phyloP scores from a whole-genome alignment of 2,888 invertebrate species.

The Cryptocheilus praepositus region DNA sequence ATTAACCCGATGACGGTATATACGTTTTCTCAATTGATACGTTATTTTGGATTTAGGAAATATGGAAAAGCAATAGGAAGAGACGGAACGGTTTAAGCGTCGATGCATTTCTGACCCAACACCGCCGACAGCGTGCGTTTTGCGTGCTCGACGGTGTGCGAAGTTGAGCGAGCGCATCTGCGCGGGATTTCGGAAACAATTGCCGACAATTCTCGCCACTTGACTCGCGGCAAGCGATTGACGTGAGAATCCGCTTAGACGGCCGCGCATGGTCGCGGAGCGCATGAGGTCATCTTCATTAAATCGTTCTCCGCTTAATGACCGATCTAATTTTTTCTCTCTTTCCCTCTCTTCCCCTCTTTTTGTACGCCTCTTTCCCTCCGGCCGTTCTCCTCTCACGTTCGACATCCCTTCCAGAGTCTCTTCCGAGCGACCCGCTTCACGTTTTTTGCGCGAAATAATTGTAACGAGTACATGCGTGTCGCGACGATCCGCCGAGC shows the following conservation, averaged over 20 bases:
- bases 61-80: no score
- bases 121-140: no score
- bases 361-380: constrained; percentile 9
- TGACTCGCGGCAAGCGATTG: constrained; percentile 74
- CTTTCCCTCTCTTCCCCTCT: constrained; percentile 22
- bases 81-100: constrained; percentile 37
- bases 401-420: background rate
- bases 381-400: constrained; percentile 22
- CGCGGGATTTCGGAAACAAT: constrained; percentile 76
- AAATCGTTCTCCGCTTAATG: constrained; percentile 74
- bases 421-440: constrained; percentile 2
- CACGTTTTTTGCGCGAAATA: constrained; percentile 4
- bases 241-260: constrained; percentile 74
- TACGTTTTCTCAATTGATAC: no score
- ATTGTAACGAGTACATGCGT: constrained; percentile 14
- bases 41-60: constrained; percentile 19
- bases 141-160: background rate
- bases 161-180: constrained; percentile 60
- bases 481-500: no score
- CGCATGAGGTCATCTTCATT: constrained; percentile 75
- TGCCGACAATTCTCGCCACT: constrained; percentile 75
- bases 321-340: constrained; percentile 72
- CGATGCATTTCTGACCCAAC: background rate
- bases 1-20: no score
- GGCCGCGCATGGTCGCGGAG: constrained; percentile 58